A percentile compares a stretch with the other conserved stretches of the same genome.
Conservation (phyloP, 2,113 vertebrate species). For the Pampusana beccarii region DNA sequence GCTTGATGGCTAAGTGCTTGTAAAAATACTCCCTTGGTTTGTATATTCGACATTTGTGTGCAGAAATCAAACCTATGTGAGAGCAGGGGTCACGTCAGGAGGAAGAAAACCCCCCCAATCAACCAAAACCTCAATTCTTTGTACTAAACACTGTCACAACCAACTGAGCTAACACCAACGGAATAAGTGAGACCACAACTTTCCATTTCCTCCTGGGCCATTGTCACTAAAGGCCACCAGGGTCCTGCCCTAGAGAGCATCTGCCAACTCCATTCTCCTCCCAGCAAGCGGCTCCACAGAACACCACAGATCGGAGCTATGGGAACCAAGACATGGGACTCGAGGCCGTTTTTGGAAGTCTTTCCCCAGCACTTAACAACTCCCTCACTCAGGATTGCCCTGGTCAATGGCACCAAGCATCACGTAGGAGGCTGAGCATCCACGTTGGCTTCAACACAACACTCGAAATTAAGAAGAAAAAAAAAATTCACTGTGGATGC, state of each 20-base stretch:
- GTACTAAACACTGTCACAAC: background rate
- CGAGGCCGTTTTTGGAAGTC: background rate
- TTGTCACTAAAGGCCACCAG: background rate
- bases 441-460: background rate
- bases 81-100: background rate
- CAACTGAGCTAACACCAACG: background rate
- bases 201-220: background rate
- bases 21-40: background rate
- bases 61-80: background rate
- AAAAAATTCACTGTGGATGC: background rate
- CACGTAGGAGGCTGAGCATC: background rate
- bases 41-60: background rate
- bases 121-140: background rate
- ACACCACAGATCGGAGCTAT: rapidly evolving
- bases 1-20: background rate
- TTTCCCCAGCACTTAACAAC: background rate
- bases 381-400: background rate
- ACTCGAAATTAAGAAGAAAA: background rate
- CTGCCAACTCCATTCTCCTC: background rate
- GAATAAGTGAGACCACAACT: background rate
- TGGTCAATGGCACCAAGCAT: background rate
- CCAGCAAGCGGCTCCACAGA: rapidly evolving
- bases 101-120: background rate
- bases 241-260: background rate
- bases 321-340: rapidly evolving